These are phyloP conservation scores for mouse (Mus musculus) DNA, from an alignment of 2,113 vertebrate species.

Conservation along the genomic window GRCm39 chr1:116432001-116432500, in stretches of 20 bases:
- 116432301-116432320: constrained; percentile 62
- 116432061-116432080: constrained; percentile 50
- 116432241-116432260: constrained; percentile 49
- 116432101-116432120: constrained; percentile 61
- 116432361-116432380: constrained; percentile 67
- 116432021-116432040: not conserved
- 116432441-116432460: constrained; percentile 13
- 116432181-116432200: constrained; percentile 51
- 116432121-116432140: constrained; percentile 46
- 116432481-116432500: not conserved
- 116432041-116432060: not conserved
- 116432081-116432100: constrained; percentile 35
- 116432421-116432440: constrained; percentile 47
- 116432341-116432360: not conserved
- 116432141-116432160: constrained; percentile 15
- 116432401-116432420: constrained; percentile 38
- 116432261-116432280: constrained; percentile 66
- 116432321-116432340: constrained; percentile 33
- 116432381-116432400: constrained; percentile 9
- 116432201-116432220: too few species aligned
- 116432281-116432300: constrained; percentile 72
- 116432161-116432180: constrained; percentile 59
- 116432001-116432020: not conserved
- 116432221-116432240: not conserved
- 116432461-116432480: constrained; percentile 31